These are phyloP conservation scores for Baronia brevicornis DNA, from an alignment of 2,888 invertebrate genomes.

Conservation along the genomic window DNA sequence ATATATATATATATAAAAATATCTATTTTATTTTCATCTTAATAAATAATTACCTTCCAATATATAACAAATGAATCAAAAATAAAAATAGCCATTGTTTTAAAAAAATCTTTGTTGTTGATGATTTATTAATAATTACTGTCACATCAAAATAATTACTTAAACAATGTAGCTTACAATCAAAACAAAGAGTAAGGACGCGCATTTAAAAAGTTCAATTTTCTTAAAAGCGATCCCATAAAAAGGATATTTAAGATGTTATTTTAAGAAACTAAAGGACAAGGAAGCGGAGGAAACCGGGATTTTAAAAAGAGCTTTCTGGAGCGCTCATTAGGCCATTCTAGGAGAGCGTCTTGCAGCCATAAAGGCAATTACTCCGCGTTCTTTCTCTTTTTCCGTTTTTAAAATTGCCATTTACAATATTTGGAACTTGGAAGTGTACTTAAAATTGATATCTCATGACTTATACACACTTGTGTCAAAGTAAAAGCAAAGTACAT, in stretches of 20 bases:
- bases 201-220: conserved; percentile 18
- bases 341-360: conserved; percentile 34
- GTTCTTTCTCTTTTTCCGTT: conserved; percentile 27
- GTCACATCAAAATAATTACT: neutral
- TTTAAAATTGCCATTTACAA: conserved; percentile 17
- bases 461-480: too few relatives aligned
- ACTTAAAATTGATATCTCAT: too few relatives aligned
- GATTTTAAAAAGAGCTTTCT: conserved; percentile 34
- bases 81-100: neutral
- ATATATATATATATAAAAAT: too few relatives aligned
- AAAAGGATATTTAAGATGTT: conserved; percentile 27
- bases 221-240: conserved; percentile 21
- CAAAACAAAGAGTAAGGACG: conserved; percentile 11
- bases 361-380: conserved; percentile 45
- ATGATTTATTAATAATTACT: too few relatives aligned
- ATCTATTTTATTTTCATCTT: too few relatives aligned
- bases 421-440: too few relatives aligned
- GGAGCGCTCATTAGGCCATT: conserved; percentile 46
- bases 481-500: too few relatives aligned
- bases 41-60: neutral
- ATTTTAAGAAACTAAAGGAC: conserved; percentile 29
- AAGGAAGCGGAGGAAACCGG: conserved; percentile 28
- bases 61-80: neutral
- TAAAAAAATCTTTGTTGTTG: neutral
- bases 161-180: neutral